Base-by-base conservation (phyloP, 2,113 vertebrate genomes). In the Microcebus tavaratra region DNA sequence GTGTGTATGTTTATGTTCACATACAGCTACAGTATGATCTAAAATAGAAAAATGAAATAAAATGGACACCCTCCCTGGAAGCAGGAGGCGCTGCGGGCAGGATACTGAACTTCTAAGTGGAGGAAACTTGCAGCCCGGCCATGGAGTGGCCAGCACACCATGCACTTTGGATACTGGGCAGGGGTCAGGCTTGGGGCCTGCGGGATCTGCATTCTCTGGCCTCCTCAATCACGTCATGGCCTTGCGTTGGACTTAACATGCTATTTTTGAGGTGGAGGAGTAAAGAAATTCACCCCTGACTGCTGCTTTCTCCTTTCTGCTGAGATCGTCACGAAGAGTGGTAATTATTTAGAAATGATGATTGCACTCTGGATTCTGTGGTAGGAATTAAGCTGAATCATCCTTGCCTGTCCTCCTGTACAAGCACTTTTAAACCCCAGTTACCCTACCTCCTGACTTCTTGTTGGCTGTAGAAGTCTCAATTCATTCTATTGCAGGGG, bases 321-420 rank as follows among this genome's bases (percentile, higher is more conserved):
- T 59, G 94, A 92, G 87, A 53, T 94, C 31, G 18, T 94, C 80
- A 34, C 50, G 25, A 23, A 70, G 63, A 93, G 61, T 79, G 72
- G 57, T 97, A 91, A 84, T 97, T 94, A 94, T 68, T 78, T 85
- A 92, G 88, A 95, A 82, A 63, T 78, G 89, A 50, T 92, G 82
- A 96, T 86, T 96, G 78, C 79, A 75, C 36, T 73, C 50, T 82
- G 45, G 67, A 36, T 63, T 87, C 83, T 90, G 42, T 79, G 63
- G 25, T 72, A 55, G 63, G 63, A 90, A 75, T 79, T 72, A 70
- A 85, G 93, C 31, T 34, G 72, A 82, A 25, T 89, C 87, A 81
- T 55, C 79, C 13, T 95, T 84, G 89, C 76, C 78, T 2, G 3
- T 55, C 94, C 94, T 79, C 45, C 45, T 4, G 0, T 29, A 48